Evolutionary conservation across 2,113 vertebrate species (phyloP), one percentile per base, ranked within the genome.

Genomic region (Corvus hawaiiensis): DNA sequence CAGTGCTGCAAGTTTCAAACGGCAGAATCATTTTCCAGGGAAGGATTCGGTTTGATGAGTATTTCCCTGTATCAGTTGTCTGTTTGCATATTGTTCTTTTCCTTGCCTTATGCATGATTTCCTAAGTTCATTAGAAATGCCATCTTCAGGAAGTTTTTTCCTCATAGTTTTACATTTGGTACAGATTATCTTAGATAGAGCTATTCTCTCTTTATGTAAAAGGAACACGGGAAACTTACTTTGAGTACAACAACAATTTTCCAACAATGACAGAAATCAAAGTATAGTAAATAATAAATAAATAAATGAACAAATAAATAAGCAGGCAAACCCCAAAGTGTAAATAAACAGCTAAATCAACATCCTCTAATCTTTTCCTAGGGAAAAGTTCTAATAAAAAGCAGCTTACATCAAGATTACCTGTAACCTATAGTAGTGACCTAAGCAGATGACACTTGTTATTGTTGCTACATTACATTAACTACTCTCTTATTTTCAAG

Each of bases 271-370:
- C 4, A 48, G 14, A 49, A 77, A 55, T 51, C 23, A 43, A 61
- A 66, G 4, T 6, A 48, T 7, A 16, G 2, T 23, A 48, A 76
- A 43, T 52, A 72, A 39, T 52, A 72, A 39, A 63, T 22, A 44
- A 64, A 28, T 11, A 19, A 44, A 59, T 27, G 0, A 20, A 9
- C 1, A 63, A 54, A 55, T 21, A 54, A 73, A 37, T 21, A 46
- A 55, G 3, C 8, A 43, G 7, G 3, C 2, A 48, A 64, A 55
- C 17, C 0, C 4, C 19, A 19, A 72, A 44, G 4, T 49, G 10
- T n/a, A 49, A 37, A 12, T 39, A 72, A 32, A 4, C 15, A 77
- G 10, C 7, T 55, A 66, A 81, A 76, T 54, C 16, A 46, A 2
- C 32, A 44, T 51, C 44, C 4, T 35, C 17, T 66, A 37, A 76